Evolutionary conservation across 2,113 vertebrate species (phyloP).

Genomic region (Anhinga anhinga): DNA sequence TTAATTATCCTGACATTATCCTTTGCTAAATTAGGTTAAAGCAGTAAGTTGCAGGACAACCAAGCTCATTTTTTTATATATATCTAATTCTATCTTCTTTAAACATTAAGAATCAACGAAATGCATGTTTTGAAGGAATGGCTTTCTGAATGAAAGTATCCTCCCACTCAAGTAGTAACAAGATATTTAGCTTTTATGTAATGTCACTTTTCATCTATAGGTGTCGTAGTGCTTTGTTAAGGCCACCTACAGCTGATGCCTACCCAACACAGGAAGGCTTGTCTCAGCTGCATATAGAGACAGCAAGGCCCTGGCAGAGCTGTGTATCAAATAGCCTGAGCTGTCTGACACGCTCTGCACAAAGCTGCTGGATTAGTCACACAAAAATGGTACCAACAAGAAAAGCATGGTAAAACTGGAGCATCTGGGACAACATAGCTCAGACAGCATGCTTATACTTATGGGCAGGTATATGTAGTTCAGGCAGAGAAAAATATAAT

Average conservation of each 20-base stretch:
- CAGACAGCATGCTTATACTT: not conserved
- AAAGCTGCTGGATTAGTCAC: not conserved
- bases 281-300: not conserved
- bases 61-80: not conserved
- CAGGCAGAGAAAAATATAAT: not conserved
- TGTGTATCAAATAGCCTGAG: not conserved
- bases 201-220: not conserved
- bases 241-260: not conserved
- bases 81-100: not conserved
- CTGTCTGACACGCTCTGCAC: not conserved
- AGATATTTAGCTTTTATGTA: not conserved
- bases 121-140: not conserved
- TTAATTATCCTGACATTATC: slow-evolving; percentile 44
- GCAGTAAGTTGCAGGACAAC: slow-evolving; percentile 6
- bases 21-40: slow-evolving; percentile 14
- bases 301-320: not conserved
- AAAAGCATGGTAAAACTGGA: not conserved
- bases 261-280: not conserved
- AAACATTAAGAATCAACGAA: not conserved
- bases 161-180: not conserved
- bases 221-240: not conserved
- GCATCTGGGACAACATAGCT: not conserved
- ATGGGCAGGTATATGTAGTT: not conserved
- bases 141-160: not conserved
- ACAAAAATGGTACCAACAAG: not conserved